Evolutionary conservation across 2,888 invertebrate genomes (phyloP).

Genomic region (Chrysopilus asiliformis): DNA sequence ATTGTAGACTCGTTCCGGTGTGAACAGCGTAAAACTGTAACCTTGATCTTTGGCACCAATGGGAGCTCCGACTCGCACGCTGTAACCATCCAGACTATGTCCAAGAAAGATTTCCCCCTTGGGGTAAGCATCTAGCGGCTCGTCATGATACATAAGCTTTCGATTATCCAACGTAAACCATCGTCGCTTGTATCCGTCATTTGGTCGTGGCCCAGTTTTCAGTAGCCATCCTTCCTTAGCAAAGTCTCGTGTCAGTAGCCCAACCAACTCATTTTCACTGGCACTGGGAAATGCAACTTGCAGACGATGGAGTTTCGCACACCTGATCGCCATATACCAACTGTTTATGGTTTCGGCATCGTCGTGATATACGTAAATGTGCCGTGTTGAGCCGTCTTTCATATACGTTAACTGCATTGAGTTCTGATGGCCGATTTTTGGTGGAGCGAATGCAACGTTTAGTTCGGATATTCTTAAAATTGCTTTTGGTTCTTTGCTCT

Average conservation of each 20-base stretch:
- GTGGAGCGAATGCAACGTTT: conserved; percentile 72
- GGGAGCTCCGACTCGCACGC: conserved; percentile 53
- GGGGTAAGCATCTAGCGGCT: conserved; percentile 74
- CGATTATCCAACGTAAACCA: conserved; percentile 84
- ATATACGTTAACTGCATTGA: conserved; percentile 75
- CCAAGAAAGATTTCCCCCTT: conserved; percentile 86
- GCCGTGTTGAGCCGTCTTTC: conserved; percentile 73
- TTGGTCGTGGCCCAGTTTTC: conserved; percentile 74
- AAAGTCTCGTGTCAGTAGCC: conserved; percentile 67
- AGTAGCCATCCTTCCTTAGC: conserved; percentile 75
- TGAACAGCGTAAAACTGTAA: conserved; percentile 68
- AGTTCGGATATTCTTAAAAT: conserved; percentile 65
- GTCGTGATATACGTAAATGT: conserved; percentile 77
- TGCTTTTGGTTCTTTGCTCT: conserved; percentile 70
- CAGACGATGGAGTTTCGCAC: conserved; percentile 69
- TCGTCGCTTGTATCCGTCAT: conserved; percentile 67
- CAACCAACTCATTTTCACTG: conserved; percentile 54
- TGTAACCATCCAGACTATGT: conserved; percentile 52
- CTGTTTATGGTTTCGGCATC: conserved; percentile 72
- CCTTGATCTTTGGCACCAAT: conserved; percentile 60
- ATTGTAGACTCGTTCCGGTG: conserved; percentile 64
- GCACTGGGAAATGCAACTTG: conserved; percentile 74
- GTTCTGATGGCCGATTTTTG: conserved; percentile 64
- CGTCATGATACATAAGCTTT: conserved; percentile 87
- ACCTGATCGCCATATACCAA: conserved; percentile 74